A percentile compares a stretch with the other conserved stretches of the same genome.
Conservation (phyloP, 2,113 vertebrate species). For the Melanotaenia duboulayi region DNA sequence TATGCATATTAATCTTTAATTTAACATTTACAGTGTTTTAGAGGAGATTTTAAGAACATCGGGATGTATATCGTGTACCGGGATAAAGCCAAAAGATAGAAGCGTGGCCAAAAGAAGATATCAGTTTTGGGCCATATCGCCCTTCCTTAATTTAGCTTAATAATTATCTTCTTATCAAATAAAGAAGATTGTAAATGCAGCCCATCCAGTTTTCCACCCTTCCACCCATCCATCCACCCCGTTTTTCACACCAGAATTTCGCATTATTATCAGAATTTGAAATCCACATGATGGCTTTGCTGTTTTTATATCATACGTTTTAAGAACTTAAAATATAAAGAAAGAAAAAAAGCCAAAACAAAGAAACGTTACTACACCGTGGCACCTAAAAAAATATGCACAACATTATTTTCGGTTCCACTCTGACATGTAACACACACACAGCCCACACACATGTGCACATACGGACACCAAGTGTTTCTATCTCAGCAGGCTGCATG, state of each 20-base stretch:
- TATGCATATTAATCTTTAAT: too few species aligned
- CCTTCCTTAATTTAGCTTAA: too few species aligned
- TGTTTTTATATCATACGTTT: neutral
- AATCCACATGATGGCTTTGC: neutral
- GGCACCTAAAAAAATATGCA: conserved; percentile 4
- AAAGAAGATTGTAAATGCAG: too few species aligned
- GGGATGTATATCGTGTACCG: too few species aligned
- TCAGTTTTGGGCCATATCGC: too few species aligned
- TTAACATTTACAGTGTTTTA: too few species aligned
- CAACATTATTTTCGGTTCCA: neutral
- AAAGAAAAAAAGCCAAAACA: neutral
- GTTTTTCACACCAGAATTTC: neutral
- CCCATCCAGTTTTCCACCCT: too few species aligned
- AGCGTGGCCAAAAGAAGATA: too few species aligned
- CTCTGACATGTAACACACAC: conserved; percentile 18
- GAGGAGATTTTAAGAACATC: too few species aligned
- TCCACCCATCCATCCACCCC: too few species aligned
- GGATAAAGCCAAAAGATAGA: too few species aligned
- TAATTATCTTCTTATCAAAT: too few species aligned
- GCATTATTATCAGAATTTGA: neutral
- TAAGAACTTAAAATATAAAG: neutral
- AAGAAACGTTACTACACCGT: neutral
- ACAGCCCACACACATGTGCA: conserved; percentile 21
- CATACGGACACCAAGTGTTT: conserved; percentile 57
- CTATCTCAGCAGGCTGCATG: conserved; percentile 45